Evolutionary conservation across 2,888 invertebrate species (phyloP), one percentile per base, ranked within the genome.

Genomic region (Melanostoma mellinum): DNA sequence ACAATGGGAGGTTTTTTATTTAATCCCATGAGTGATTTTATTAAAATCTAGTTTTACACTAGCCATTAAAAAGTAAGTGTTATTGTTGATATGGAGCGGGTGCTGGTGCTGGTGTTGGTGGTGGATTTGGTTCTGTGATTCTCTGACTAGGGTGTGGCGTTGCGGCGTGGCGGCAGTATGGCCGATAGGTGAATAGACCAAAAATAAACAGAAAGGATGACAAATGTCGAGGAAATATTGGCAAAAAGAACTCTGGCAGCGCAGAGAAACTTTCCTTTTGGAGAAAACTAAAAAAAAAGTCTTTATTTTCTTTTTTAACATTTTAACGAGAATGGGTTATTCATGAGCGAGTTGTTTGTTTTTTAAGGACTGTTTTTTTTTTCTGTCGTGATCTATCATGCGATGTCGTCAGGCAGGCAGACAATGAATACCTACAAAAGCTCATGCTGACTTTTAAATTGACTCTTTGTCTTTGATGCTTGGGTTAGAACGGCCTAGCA

Each of bases 1-100:
- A 20, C 20, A 20, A 20, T 20, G 33, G 35, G 38, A 38, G 20
- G 33, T 6, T 44, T 61, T 42, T 65, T 55, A 63, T 6, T 56
- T 50, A 72, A 63, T 61, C 56, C 63, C 50, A 61, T 56, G 55
- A 68, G 67, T 79, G 73, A 79, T 79, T 61, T 73, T 79, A 79
- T 79, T 74, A 79, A 79, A 73, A 73, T 73, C 73, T 61, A 61
- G 73, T 74, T 73, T 73, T 68, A 72, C 61, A 73, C 50, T 32
- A 50, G 46, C 60, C 40, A 73, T 67, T 73, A 68, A 67, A 68
- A 67, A 42, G 52, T 8, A 46, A 63, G 30, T 52, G 20, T 36
- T 61, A 67, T 63, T 36, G 36, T 33, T 32, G 10, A 40, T 48
- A 20, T 20, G 20, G 20, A 20, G 55, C 3, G 36, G 0, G 9